Evolutionary conservation across 2,113 vertebrate genomes (phyloP).

Genomic region (Neoarius graeffei): DNA sequence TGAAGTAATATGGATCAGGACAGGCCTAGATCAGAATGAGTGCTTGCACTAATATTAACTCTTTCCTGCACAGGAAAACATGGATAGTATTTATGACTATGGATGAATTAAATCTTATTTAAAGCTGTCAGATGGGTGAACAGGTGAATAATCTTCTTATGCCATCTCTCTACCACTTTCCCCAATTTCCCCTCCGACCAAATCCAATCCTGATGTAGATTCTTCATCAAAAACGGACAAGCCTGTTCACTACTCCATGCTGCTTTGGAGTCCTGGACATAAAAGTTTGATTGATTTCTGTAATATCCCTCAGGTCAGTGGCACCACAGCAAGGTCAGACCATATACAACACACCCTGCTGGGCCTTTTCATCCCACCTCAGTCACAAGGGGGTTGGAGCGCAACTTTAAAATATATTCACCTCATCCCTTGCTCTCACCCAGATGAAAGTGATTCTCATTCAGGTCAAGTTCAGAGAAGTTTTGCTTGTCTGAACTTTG

Average conservation of each 20-base stretch:
- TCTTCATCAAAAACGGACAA: constrained; percentile 7
- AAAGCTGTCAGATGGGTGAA: constrained; percentile 35
- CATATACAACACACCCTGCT: constrained; percentile 46
- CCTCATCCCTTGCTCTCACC: constrained; percentile 20
- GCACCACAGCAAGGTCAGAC: constrained; percentile 53
- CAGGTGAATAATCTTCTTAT: constrained; percentile 27
- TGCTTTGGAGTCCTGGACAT: constrained; percentile 42
- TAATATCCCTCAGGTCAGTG: constrained; percentile 56
- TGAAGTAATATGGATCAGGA: neutral
- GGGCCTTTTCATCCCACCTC: constrained; percentile 38
- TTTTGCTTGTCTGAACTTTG: constrained; percentile 25
- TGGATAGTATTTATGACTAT: constrained; percentile 20
- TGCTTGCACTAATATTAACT: constrained; percentile 14
- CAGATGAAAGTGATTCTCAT: constrained; percentile 23
- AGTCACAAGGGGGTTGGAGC: constrained; percentile 1
- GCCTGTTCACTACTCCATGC: constrained; percentile 34
- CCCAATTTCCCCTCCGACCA: neutral
- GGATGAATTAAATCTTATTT: constrained; percentile 41
- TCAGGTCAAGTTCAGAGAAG: constrained; percentile 9
- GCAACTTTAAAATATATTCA: constrained; percentile 18
- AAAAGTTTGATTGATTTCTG: constrained; percentile 56
- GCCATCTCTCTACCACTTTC: constrained; percentile 5
- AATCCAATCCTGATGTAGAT: constrained; percentile 15
- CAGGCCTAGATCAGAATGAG: neutral
- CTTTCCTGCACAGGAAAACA: neutral